These are phyloP conservation scores for Zosterops borbonicus DNA, from an alignment of 2,113 vertebrate genomes.

Conservation along the genomic window DNA sequence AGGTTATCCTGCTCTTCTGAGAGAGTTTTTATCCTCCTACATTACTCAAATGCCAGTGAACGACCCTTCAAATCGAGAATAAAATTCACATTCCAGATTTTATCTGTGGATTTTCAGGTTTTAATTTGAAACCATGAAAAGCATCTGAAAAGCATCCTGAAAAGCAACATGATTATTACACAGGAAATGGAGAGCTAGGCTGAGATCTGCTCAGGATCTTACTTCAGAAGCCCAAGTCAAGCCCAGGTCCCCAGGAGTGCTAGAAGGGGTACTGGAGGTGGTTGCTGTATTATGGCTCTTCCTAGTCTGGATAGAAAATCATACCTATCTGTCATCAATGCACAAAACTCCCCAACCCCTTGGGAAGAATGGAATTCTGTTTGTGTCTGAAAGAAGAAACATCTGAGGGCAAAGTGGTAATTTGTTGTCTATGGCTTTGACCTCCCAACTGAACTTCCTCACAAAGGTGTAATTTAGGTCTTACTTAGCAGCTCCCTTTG, in stretches of 20 bases:
- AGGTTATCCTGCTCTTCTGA: neutral
- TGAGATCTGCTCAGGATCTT: neutral
- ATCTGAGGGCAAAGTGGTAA: neutral
- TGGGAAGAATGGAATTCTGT: neutral
- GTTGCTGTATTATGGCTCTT: neutral
- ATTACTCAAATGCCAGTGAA: neutral
- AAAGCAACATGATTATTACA: neutral
- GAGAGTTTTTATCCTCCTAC: neutral
- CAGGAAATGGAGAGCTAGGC: neutral
- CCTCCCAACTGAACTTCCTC: neutral
- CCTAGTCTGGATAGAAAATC: neutral
- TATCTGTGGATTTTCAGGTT: neutral
- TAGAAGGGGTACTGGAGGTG: neutral
- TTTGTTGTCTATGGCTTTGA: neutral
- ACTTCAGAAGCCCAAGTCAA: neutral
- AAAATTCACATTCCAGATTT: neutral
- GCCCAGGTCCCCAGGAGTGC: neutral
- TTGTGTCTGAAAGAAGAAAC: neutral
- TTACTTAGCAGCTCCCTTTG: neutral
- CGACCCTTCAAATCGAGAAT: neutral
- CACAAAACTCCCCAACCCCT: neutral
- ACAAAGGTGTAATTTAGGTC: neutral
- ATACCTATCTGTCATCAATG: neutral
- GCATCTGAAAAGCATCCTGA: neutral
- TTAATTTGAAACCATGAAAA: neutral